Evolutionary conservation across 2,888 invertebrate species (phyloP).

Genomic region (Oscheius sp.): DNA sequence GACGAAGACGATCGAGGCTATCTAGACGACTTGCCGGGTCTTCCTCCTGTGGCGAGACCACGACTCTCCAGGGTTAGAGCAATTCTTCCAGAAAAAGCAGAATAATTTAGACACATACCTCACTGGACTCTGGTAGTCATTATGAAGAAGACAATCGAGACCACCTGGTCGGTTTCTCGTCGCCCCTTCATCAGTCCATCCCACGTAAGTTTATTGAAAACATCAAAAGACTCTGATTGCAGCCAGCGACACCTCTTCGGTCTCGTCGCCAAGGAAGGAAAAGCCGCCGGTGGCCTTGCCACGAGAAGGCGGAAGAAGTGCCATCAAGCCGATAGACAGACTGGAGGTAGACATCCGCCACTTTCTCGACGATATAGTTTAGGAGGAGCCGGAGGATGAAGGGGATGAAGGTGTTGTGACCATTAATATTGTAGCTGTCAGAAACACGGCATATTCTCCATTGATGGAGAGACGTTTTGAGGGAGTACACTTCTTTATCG

Average conservation of each 20-base stretch:
- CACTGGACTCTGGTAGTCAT: background rate
- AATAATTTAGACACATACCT: conserved; percentile 21
- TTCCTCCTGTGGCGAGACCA: conserved; percentile 55
- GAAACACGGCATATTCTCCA: conserved; percentile 49
- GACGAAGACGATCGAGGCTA: background rate
- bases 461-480: conserved; percentile 49
- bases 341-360: conserved; percentile 1
- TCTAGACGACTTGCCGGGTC: conserved; percentile 31
- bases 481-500: conserved; percentile 41
- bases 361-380: background rate
- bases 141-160: conserved; percentile 19
- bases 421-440: conserved; percentile 48
- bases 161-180: conserved; percentile 53
- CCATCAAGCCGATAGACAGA: conserved; percentile 38
- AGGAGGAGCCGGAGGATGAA: conserved; percentile 24
- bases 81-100: no score
- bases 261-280: conserved; percentile 48
- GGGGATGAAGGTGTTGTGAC: conserved; percentile 38
- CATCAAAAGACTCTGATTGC: conserved; percentile 36
- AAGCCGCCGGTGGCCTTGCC: conserved; percentile 47
- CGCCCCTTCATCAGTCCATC: conserved; percentile 67
- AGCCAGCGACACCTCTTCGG: conserved; percentile 69
- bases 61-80: conserved; percentile 31
- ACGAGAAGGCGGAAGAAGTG: conserved; percentile 42
- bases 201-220: conserved; percentile 55